Conservation (phyloP, 2,113 vertebrate genomes). For the Chamaetylas fuelleborni region DNA sequence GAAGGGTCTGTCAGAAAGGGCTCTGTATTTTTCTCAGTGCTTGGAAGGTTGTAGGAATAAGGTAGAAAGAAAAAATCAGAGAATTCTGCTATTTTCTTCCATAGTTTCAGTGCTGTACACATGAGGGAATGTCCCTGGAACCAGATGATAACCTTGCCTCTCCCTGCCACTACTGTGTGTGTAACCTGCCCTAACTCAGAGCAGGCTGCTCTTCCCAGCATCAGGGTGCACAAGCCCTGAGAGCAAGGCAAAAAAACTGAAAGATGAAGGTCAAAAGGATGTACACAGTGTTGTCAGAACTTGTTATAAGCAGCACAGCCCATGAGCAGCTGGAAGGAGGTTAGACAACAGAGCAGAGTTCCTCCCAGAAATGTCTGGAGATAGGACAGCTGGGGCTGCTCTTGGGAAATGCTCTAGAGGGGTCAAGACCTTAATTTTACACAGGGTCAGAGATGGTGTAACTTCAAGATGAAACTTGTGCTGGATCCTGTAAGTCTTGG, state of each 20-base stretch:
- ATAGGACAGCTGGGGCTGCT: background rate
- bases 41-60: background rate
- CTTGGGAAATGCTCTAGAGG: background rate
- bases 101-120: background rate
- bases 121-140: background rate
- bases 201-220: background rate
- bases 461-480: background rate
- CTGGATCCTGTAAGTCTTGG: background rate
- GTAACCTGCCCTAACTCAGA: background rate
- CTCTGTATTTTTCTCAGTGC: background rate
- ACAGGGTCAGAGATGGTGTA: background rate
- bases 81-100: background rate
- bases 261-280: background rate
- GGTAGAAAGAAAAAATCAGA: background rate
- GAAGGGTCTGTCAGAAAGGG: background rate
- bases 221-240: background rate
- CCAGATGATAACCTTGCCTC: background rate
- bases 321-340: background rate
- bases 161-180: fast-evolving
- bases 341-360: background rate
- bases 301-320: background rate
- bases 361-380: background rate
- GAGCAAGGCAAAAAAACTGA: background rate
- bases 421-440: background rate
- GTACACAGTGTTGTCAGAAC: background rate